These are phyloP conservation scores for Cinara cedri DNA, from an alignment of 2,888 invertebrate genomes.

Conservation along the genomic window DNA sequence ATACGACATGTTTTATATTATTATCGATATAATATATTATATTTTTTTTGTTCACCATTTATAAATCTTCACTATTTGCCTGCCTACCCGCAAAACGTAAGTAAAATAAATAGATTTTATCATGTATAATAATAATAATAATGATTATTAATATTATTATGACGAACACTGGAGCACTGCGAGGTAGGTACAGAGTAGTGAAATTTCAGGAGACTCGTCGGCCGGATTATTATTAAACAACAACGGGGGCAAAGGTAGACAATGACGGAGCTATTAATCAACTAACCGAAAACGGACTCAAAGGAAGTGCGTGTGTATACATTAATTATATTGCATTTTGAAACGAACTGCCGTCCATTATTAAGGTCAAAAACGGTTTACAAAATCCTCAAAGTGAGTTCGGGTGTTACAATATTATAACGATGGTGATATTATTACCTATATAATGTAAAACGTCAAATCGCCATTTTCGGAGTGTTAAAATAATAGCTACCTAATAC, in stretches of 20 bases:
- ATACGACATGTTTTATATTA: too few species aligned
- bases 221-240: slow-evolving; percentile 48
- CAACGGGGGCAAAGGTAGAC: slow-evolving; percentile 30
- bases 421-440: neutral
- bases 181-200: neutral
- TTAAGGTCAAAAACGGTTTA: slow-evolving; percentile 24
- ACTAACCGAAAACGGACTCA: slow-evolving; percentile 43
- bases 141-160: too few species aligned
- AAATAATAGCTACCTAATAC: too few species aligned
- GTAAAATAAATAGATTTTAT: slow-evolving; percentile 38
- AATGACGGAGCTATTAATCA: slow-evolving; percentile 52
- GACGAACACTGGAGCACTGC: neutral
- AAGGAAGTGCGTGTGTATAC: neutral
- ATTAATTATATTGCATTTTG: slow-evolving; percentile 40
- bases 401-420: neutral
- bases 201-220: slow-evolving; percentile 18
- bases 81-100: neutral
- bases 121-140: neutral
- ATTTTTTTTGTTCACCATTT: neutral
- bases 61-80: too few species aligned
- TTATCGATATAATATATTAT: too few species aligned
- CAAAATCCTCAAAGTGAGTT: neutral
- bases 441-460: neutral
- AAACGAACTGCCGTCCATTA: neutral
- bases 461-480: neutral